These are phyloP conservation scores for Cariama cristata DNA, from an alignment of 2,113 vertebrate species.

Conservation along the genomic window DNA sequence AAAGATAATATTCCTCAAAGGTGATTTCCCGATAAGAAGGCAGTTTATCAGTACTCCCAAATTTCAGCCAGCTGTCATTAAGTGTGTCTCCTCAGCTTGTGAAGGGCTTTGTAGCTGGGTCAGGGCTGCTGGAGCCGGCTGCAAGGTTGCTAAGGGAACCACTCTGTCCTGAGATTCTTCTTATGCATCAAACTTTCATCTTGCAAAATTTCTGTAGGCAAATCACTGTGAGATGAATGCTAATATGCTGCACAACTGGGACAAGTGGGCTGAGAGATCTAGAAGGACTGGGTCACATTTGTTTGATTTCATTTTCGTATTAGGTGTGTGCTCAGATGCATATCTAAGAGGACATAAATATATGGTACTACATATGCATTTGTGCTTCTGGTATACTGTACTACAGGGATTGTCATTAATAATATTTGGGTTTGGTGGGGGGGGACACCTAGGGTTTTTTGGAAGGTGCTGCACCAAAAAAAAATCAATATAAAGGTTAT, in stretches of 20 bases:
- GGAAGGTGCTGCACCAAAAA: neutral
- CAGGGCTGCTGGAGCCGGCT: slow-evolving; percentile 72
- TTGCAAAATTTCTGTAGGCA: slow-evolving; percentile 83
- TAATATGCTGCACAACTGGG: slow-evolving; percentile 70
- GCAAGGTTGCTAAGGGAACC: slow-evolving; percentile 86
- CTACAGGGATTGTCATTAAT: neutral
- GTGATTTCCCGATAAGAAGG: slow-evolving; percentile 78
- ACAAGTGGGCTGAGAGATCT: slow-evolving; percentile 57
- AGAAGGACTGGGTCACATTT: slow-evolving; percentile 52
- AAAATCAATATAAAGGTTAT: neutral
- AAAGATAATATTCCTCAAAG: slow-evolving; percentile 81
- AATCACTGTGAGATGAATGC: slow-evolving; percentile 78
- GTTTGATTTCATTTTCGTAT: slow-evolving; percentile 54
- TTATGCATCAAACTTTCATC: slow-evolving; percentile 80
- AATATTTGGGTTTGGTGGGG: neutral
- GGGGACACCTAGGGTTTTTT: neutral
- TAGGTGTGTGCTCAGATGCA: slow-evolving; percentile 20
- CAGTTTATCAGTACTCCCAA: slow-evolving; percentile 79
- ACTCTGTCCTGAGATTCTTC: slow-evolving; percentile 78
- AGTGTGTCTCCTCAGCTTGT: slow-evolving; percentile 66
- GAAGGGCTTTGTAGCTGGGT: slow-evolving; percentile 83
- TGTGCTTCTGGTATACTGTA: neutral
- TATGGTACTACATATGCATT: neutral
- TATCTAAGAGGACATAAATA: slow-evolving; percentile 10
- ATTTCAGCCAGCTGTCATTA: slow-evolving; percentile 80